Base-by-base conservation (phyloP, 2,888 invertebrate species). In the Plebejus anna region DNA sequence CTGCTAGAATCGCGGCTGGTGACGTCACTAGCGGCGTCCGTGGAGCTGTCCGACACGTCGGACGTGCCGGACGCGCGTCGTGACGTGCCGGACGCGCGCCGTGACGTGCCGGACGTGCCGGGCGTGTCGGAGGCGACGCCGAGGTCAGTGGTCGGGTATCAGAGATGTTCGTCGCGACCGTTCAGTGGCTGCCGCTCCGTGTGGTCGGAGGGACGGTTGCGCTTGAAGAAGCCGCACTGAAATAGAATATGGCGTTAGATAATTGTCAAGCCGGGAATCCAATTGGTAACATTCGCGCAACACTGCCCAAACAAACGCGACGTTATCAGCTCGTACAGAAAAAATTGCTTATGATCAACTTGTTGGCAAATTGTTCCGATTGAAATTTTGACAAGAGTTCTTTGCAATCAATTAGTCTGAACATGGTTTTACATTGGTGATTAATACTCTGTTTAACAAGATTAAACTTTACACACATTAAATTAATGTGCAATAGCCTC, bases 181-280 rank as follows among this genome's bases (percentile, higher is more conserved):
- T 97, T 97, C 81, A 98, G 90, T 2, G 98, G 98, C 86, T 98
- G 97, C 75, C 97, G 95, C 94, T 98, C 98, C 70, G 97, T 96
- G 82, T 96, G 96, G 87, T 96, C 96, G 0, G 96, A 95, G 75
- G 98, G 98, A 42, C 98, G 96, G 91, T 97, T 97, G 85, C 98
- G 95, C 87, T 98, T 97, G 95, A 98, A 98, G 96, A 98, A 98
- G 79, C 98, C 98, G 88, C 97, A 97, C 98, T 98, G 91, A 82
- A 85, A 76, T 59, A 51, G 76, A 61, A 57, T 7, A 16, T 16
- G 55, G 55, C 55, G 13, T 55, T 16, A 55, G 55, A 55, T 4
- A 1, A 55, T 47, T 42, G 42, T 42, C 1, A 42, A 42, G 42
- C 42, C 1, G 42, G 7, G 7, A 42, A 42, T 2, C 42, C 42